A percentile compares a stretch with the other conserved stretches of the same genome.
Conservation (phyloP, 2,888 invertebrate species). For the Drosophila peninsularis region DNA sequence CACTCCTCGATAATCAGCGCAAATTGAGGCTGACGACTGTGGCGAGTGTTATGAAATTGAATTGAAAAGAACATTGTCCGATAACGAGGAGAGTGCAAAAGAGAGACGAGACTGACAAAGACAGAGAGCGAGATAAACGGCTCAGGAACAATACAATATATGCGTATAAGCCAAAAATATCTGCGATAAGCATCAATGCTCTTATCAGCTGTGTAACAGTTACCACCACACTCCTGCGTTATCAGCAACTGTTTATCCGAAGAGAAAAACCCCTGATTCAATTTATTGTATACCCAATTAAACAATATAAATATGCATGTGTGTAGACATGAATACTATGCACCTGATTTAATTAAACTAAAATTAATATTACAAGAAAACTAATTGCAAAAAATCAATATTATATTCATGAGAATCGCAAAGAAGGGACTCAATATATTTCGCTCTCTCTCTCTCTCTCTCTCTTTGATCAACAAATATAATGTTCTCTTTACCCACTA, state of each 20-base stretch:
- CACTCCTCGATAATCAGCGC: slow-evolving; percentile 39
- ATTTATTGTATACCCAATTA: neutral
- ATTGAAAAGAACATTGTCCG: slow-evolving; percentile 51
- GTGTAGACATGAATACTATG: neutral
- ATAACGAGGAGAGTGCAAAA: slow-evolving; percentile 23
- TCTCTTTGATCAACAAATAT: neutral
- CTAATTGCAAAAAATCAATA: neutral
- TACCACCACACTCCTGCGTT: neutral
- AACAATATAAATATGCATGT: neutral
- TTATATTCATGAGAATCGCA: slow-evolving; percentile 2
- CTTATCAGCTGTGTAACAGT: slow-evolving; percentile 23
- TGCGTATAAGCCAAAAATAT: slow-evolving; percentile 2
- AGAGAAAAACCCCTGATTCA: neutral
- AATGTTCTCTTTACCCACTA: neutral
- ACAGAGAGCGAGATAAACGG: neutral
- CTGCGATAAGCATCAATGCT: slow-evolving; percentile 17
- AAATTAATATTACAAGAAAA: neutral
- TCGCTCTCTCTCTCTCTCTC: neutral
- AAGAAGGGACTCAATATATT: neutral
- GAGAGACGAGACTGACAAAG: slow-evolving; percentile 3
- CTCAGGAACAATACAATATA: slow-evolving; percentile 16
- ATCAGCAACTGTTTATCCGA: slow-evolving; percentile 16
- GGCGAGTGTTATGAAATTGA: slow-evolving; percentile 48
- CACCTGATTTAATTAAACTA: neutral
- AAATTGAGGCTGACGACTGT: slow-evolving; percentile 43